Evolutionary conservation across 2,113 vertebrate species (phyloP).

Genomic region (Dasypus novemcinctus): DNA sequence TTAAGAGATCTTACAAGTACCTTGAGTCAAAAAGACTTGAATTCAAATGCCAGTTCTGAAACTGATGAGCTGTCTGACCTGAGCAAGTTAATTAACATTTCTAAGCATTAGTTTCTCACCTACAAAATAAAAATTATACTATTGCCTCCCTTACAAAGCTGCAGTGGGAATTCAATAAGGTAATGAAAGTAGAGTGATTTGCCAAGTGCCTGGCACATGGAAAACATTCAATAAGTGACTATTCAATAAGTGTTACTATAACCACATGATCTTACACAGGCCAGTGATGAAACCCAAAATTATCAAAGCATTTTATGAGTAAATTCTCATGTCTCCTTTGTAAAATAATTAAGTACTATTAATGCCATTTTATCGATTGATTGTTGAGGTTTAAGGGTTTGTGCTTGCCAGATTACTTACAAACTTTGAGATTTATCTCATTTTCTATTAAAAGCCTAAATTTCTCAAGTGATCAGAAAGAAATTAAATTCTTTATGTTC

Average conservation of each 20-base stretch:
- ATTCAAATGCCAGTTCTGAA: not conserved
- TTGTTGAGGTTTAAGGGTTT: not conserved
- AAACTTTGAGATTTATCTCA: slow-evolving; percentile 31
- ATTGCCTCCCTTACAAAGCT: not conserved
- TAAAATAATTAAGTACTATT: not conserved
- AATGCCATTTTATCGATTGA: not conserved
- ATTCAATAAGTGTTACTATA: not conserved
- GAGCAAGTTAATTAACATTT: not conserved
- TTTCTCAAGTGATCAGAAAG: not conserved
- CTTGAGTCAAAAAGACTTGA: not conserved
- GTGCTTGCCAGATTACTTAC: not conserved
- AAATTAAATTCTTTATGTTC: slow-evolving; percentile 8
- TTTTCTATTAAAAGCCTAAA: not conserved
- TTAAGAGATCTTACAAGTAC: not conserved
- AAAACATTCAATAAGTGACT: not conserved
- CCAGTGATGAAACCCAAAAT: not conserved
- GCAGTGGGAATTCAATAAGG: not conserved
- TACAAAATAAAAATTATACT: slow-evolving; percentile 6
- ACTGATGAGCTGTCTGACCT: not conserved
- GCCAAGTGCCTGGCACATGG: no score
- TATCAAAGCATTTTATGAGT: not conserved
- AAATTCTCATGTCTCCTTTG: not conserved
- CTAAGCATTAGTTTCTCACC: not conserved
- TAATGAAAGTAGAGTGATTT: not conserved
- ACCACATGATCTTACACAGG: not conserved